A percentile compares a stretch with the other conserved stretches of the same genome.
Conservation (phyloP, 2,888 invertebrate genomes). For the Pandemis heparana region DNA sequence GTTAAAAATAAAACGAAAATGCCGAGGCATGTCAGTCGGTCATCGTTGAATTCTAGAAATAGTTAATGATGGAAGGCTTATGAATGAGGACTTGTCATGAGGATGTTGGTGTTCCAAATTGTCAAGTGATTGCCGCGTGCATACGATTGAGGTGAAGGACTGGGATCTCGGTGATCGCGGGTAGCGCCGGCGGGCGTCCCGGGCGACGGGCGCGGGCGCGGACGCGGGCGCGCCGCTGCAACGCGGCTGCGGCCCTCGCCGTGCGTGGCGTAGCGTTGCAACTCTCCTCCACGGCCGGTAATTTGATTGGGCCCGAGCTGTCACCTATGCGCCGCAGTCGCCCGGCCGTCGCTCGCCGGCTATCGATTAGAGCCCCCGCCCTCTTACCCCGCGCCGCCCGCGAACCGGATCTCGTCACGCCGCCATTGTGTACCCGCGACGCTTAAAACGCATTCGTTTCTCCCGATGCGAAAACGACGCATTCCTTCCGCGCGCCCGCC, state of each 20-base stretch:
- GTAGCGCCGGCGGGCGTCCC: conserved; percentile 51
- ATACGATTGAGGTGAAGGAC: not conserved
- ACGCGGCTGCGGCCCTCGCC: conserved; percentile 61
- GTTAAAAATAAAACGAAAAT: not conserved
- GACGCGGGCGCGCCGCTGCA: conserved; percentile 42
- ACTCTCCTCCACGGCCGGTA: conserved; percentile 80
- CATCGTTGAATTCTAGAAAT: not conserved
- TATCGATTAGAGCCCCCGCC: conserved; percentile 83
- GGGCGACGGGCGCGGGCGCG: conserved; percentile 49
- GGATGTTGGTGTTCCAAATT: not conserved
- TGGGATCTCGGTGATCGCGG: conserved; percentile 48
- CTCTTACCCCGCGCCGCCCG: conserved; percentile 78
- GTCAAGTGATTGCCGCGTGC: not conserved
- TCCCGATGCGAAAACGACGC: conserved; percentile 86
- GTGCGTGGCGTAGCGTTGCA: conserved; percentile 72
- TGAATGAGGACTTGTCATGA: not conserved
- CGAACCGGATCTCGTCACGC: conserved; percentile 86
- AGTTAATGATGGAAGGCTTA: not conserved
- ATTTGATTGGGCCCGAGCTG: conserved; percentile 85
- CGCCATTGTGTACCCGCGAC: conserved; percentile 86
- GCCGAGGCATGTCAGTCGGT: not conserved
- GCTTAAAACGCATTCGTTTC: conserved; percentile 86
- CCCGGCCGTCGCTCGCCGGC: conserved; percentile 85
- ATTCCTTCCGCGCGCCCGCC: conserved; percentile 84
- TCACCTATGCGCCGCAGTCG: conserved; percentile 85